Evolutionary conservation across 2,797 vertebrate species (phyloP).

Genomic region (Acanthis flammea): DNA sequence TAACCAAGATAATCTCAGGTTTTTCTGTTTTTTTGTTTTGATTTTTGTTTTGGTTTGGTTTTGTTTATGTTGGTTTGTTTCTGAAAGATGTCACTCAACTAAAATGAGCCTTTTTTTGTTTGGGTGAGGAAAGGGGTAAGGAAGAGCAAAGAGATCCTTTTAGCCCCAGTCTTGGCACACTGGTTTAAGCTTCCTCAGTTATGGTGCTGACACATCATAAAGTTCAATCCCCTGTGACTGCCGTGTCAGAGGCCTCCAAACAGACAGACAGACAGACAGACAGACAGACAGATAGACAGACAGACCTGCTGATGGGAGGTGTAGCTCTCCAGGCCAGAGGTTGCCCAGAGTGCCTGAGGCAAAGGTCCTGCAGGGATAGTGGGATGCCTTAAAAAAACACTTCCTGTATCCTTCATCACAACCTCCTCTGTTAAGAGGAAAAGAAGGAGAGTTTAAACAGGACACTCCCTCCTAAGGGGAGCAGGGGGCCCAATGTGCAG

Average conservation of each 20-base stretch:
- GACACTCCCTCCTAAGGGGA: neutral
- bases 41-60: no score
- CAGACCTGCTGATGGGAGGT: neutral
- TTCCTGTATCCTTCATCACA: no score
- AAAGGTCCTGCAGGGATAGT: neutral
- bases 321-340: neutral
- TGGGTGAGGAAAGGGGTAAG: neutral
- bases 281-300: neutral
- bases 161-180: accelerated
- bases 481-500: neutral
- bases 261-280: neutral
- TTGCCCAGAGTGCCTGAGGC: accelerated
- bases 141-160: neutral
- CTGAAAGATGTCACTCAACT: neutral
- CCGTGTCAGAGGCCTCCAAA: neutral
- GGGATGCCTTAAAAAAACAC: no score
- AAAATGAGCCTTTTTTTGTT: neutral
- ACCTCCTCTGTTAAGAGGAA: neutral
- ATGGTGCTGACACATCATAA: accelerated
- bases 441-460: neutral
- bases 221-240: neutral
- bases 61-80: neutral
- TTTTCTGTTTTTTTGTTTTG: neutral
- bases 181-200: neutral
- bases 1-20: neutral